A percentile compares a stretch with the other conserved stretches of the same genome.
These are phyloP conservation scores for Barnardius zonarius DNA, from an alignment of 2,113 vertebrate genomes.

Conservation along the genomic window DNA sequence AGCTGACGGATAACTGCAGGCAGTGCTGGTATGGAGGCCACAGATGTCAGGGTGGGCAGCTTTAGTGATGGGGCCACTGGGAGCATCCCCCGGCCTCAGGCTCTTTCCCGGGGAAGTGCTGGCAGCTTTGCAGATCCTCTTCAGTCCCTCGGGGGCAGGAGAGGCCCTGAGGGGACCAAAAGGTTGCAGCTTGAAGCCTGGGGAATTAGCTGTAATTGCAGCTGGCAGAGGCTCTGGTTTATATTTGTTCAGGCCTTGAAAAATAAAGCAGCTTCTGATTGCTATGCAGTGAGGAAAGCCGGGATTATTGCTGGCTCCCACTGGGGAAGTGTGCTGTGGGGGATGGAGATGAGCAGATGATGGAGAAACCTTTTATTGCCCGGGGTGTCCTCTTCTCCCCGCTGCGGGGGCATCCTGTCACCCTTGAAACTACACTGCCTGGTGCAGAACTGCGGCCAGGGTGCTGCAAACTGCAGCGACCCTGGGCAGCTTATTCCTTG, in stretches of 20 bases:
- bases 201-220: background rate
- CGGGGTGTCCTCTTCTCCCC: background rate
- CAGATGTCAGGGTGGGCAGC: background rate
- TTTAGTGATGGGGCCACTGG: fast-evolving
- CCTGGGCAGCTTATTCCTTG: background rate
- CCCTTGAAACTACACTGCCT: fast-evolving
- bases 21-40: background rate
- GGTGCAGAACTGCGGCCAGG: background rate
- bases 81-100: fast-evolving
- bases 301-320: background rate
- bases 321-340: fast-evolving
- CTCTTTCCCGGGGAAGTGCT: background rate
- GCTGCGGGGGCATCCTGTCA: background rate
- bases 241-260: background rate
- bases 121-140: background rate
- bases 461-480: fast-evolving
- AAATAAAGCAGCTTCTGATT: background rate
- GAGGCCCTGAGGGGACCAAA: background rate
- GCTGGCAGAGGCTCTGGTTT: background rate
- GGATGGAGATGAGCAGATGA: background rate
- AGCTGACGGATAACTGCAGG: background rate
- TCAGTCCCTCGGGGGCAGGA: background rate
- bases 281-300: background rate
- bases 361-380: background rate
- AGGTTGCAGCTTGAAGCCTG: background rate